These are phyloP conservation scores for Sitta carolinensis DNA, from an alignment of 2,797 vertebrate genomes.

Conservation along the genomic window DNA sequence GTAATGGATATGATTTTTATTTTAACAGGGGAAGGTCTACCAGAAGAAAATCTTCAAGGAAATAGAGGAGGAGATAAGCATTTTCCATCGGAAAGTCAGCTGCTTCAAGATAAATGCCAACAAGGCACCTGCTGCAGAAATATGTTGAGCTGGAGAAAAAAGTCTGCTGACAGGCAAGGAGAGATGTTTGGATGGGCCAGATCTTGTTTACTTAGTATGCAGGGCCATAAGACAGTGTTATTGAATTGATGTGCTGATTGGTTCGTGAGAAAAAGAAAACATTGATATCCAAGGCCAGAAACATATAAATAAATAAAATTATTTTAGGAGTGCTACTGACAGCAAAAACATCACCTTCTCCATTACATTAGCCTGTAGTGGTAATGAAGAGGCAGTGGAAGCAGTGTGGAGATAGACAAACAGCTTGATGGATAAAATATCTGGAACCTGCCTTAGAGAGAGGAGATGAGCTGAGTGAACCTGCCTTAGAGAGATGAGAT, in stretches of 20 bases:
- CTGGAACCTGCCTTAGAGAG: neutral
- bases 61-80: neutral
- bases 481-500: neutral
- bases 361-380: rapidly evolving
- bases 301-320: neutral
- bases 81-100: neutral
- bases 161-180: neutral
- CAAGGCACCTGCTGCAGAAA: neutral
- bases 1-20: neutral
- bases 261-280: neutral
- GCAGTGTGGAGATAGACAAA: neutral
- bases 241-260: neutral
- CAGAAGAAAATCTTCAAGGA: neutral
- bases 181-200: neutral
- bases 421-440: neutral
- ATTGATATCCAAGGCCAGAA: neutral
- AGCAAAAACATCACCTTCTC: neutral
- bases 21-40: neutral
- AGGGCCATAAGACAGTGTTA: neutral
- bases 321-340: neutral
- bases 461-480: neutral
- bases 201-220: neutral
- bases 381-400: neutral
- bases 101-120: neutral
- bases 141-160: neutral